Evolutionary conservation across 2,113 vertebrate species (phyloP).

Genomic region (Rhinolophus sinicus): DNA sequence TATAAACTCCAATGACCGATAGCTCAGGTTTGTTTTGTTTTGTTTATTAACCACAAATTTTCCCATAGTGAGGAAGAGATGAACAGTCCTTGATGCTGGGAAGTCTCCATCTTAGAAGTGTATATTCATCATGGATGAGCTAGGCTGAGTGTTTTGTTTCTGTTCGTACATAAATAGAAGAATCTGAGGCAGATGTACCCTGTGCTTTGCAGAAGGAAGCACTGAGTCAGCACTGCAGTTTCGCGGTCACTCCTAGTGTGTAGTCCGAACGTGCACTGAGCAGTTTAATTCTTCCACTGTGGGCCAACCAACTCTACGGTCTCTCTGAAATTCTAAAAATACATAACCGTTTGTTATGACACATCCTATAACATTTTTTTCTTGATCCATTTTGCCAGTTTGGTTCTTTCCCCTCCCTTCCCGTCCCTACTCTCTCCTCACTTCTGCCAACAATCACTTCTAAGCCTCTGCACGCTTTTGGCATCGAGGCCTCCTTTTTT

Average conservation of each 20-base stretch:
- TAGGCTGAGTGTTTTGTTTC: slow-evolving; percentile 70
- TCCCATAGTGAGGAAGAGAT: slow-evolving; percentile 78
- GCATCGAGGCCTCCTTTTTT: not conserved
- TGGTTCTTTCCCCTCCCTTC: not conserved
- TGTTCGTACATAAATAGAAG: slow-evolving; percentile 64
- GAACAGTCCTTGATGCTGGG: slow-evolving; percentile 69
- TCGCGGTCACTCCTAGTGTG: not conserved
- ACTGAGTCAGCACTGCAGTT: slow-evolving; percentile 45
- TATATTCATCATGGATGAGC: slow-evolving; percentile 77
- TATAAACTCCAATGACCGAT: slow-evolving; percentile 24
- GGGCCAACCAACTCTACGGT: not conserved
- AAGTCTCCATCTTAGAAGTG: slow-evolving; percentile 84
- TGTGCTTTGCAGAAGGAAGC: not conserved
- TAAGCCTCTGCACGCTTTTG: not conserved
- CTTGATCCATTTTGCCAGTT: not conserved
- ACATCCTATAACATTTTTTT: not conserved
- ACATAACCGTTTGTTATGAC: not conserved
- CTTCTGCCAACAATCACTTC: not conserved
- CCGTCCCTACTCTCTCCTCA: no score
- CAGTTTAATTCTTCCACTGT: not conserved
- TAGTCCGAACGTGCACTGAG: not conserved
- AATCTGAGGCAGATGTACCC: slow-evolving; percentile 40
- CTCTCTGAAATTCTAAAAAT: slow-evolving; percentile 24
- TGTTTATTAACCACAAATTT: slow-evolving; percentile 79
- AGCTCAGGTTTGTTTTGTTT: slow-evolving; percentile 44